A percentile compares a stretch with the other conserved stretches of the same genome.
phyloP scores from a whole-genome alignment of 2,888 invertebrate genomes.

The Ophion ellenae region DNA sequence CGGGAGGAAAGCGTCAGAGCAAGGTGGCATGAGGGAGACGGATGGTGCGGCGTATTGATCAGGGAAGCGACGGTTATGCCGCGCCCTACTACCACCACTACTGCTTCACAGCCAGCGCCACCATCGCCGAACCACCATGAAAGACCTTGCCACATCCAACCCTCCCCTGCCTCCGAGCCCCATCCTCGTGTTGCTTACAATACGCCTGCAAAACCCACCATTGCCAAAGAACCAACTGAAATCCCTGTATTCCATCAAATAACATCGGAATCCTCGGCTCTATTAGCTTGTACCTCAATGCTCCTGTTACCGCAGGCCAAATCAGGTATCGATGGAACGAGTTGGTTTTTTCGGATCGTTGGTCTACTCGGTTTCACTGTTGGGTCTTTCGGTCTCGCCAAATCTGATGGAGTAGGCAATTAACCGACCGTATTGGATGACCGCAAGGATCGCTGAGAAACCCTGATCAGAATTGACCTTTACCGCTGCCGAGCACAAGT shows the following conservation, averaged over 20 bases:
- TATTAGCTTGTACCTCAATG: not conserved
- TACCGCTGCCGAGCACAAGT: not conserved
- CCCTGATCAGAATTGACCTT: not conserved
- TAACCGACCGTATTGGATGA: not conserved
- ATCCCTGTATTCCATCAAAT: conserved; percentile 11
- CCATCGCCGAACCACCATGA: conserved; percentile 60
- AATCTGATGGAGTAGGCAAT: not conserved
- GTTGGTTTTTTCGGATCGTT: not conserved
- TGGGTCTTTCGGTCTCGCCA: not conserved
- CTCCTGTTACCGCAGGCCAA: not conserved
- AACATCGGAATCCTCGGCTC: conserved; percentile 12
- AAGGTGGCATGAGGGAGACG: conserved; percentile 64
- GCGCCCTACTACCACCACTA: conserved; percentile 81
- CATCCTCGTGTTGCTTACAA: conserved; percentile 17
- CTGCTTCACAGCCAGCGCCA: conserved; percentile 58
- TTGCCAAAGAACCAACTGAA: conserved; percentile 43
- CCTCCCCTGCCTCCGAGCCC: not conserved
- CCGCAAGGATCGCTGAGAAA: not conserved
- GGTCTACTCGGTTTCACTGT: not conserved
- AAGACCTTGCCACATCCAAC: conserved; percentile 38
- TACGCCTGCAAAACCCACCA: conserved; percentile 37
- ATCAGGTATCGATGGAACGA: no score
- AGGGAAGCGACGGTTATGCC: conserved; percentile 82
- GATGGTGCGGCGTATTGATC: conserved; percentile 81
- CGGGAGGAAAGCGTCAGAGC: conserved; percentile 56